These are phyloP conservation scores for Asobara japonica DNA, from an alignment of 1,140 invertebrate genomes.

Conservation along the genomic window DNA sequence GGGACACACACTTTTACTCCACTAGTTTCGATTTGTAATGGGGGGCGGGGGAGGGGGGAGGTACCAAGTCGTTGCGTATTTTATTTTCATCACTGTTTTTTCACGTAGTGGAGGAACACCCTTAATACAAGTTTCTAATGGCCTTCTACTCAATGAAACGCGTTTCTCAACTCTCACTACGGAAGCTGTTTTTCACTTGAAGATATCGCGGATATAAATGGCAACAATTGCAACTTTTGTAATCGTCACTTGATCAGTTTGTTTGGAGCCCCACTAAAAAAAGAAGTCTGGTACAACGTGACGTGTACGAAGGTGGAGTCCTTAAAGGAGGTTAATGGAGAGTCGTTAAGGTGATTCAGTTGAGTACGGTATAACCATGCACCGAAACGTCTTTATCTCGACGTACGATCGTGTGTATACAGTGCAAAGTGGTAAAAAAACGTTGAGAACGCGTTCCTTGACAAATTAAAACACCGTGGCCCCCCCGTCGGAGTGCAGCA, in stretches of 20 bases:
- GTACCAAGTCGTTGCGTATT: no score
- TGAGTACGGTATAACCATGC: constrained; percentile 2
- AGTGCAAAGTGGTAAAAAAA: constrained; percentile 33
- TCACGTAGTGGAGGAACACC: no score
- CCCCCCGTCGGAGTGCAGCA: constrained; percentile 38
- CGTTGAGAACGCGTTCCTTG: constrained; percentile 33
- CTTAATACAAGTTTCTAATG: no score
- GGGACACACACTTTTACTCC: no score
- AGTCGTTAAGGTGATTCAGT: constrained; percentile 28
- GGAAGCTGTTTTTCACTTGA: neutral
- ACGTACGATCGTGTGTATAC: constrained; percentile 24
- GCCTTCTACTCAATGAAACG: neutral
- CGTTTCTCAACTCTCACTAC: neutral
- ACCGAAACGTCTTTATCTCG: constrained; percentile 41
- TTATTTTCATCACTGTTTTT: no score
- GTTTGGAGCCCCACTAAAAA: neutral
- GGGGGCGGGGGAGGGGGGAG: no score
- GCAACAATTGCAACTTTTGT: neutral
- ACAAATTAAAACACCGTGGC: constrained; percentile 52
- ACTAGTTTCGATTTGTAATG: no score
- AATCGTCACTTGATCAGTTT: constrained; percentile 2
- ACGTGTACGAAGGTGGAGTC: constrained; percentile 7
- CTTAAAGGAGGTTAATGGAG: constrained; percentile 21
- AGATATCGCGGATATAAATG: neutral
- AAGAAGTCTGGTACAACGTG: neutral